These are phyloP conservation scores for Pyralis farinalis DNA, from an alignment of 2,888 invertebrate species.

Conservation along the genomic window DNA sequence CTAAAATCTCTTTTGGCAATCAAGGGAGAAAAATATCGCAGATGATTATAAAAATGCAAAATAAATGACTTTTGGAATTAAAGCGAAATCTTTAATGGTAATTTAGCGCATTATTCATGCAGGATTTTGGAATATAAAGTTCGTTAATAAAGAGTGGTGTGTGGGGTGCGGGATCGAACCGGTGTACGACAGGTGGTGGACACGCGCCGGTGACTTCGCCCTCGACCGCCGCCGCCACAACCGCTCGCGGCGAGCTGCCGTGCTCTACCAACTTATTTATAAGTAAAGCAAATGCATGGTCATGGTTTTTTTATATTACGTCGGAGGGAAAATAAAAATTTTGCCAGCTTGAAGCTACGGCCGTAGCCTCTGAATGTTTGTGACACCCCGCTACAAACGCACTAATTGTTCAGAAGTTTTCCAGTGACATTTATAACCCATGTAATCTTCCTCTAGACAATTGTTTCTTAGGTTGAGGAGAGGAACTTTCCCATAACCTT, in stretches of 20 bases:
- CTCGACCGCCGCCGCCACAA: constrained; percentile 23
- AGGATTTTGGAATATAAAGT: constrained; percentile 67
- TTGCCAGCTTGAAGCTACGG: too few relatives aligned
- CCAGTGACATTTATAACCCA: too few relatives aligned
- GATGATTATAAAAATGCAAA: background rate
- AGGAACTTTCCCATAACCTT: too few relatives aligned
- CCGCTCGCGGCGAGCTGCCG: constrained; percentile 26
- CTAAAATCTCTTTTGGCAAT: background rate
- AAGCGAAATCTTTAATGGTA: constrained; percentile 28
- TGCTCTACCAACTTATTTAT: constrained; percentile 6
- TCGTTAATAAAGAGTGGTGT: constrained; percentile 43
- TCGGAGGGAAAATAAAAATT: too few relatives aligned
- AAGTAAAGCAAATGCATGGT: too few relatives aligned
- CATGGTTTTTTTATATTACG: too few relatives aligned
- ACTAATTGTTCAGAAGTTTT: too few relatives aligned
- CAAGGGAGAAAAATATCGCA: background rate
- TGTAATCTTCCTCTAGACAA: too few relatives aligned
- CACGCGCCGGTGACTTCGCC: constrained; percentile 54
- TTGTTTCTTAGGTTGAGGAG: too few relatives aligned
- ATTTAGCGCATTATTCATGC: constrained; percentile 43
- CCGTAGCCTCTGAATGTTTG: too few relatives aligned
- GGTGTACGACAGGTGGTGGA: constrained; percentile 69
- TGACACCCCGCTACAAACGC: too few relatives aligned
- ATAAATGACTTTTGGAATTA: background rate
- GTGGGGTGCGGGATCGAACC: constrained; percentile 39